phyloP scores from a whole-genome alignment of 2,797 vertebrate species.

The Pseudochromis fuscus region DNA sequence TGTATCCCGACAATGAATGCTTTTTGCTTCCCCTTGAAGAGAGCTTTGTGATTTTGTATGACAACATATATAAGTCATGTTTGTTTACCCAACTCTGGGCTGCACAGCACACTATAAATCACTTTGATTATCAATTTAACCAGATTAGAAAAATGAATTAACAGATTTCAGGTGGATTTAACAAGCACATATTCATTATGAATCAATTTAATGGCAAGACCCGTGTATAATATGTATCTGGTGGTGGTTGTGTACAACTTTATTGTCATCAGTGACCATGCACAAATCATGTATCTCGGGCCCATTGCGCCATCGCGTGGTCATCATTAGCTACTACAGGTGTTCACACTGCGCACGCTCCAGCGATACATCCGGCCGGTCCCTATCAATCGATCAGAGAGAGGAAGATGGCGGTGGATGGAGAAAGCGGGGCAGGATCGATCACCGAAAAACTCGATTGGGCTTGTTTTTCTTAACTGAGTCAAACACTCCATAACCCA shows the following conservation, averaged over 20 bases:
- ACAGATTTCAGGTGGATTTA: neutral
- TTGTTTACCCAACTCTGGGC: neutral
- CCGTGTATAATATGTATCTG: neutral
- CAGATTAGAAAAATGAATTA: neutral
- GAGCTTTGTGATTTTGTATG: neutral
- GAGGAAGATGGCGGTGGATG: constrained; percentile 85
- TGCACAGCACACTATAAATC: neutral
- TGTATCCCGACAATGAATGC: neutral
- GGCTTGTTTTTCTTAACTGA: constrained; percentile 53
- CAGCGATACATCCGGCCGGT: constrained; percentile 68
- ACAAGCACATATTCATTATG: neutral
- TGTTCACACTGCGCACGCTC: constrained; percentile 67
- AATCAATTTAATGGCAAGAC: neutral
- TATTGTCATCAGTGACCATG: too few relatives aligned
- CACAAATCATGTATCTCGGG: too few relatives aligned
- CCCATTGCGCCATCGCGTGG: constrained; percentile 55
- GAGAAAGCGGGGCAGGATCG: constrained; percentile 79
- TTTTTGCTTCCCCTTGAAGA: neutral
- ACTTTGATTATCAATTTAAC: neutral
- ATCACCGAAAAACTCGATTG: constrained; percentile 89
- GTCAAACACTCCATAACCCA: constrained; percentile 24
- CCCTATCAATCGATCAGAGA: constrained; percentile 91
- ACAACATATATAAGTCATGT: neutral
- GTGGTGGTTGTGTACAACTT: neutral
- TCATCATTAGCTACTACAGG: neutral